A percentile compares a stretch with the other conserved stretches of the same genome.
These are phyloP conservation scores for Orchestes rusci DNA, from an alignment of 2,888 invertebrate genomes.

Conservation along the genomic window DNA sequence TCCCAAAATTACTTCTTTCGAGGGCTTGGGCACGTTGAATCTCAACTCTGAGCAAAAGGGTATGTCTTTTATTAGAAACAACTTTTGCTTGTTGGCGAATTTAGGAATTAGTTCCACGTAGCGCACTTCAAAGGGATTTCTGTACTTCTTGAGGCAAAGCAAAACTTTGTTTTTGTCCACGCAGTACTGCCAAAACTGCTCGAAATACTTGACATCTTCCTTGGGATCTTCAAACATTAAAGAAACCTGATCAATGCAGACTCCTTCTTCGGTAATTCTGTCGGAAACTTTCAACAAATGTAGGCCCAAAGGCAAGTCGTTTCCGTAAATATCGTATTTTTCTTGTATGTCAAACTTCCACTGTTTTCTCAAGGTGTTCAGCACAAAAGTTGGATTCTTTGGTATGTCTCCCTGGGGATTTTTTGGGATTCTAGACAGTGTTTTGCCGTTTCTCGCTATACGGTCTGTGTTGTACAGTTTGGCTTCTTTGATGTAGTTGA, in stretches of 20 bases:
- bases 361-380: neutral
- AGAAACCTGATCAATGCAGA: constrained; percentile 23
- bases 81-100: constrained; percentile 22
- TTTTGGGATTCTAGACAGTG: constrained; percentile 19
- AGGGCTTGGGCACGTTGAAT: neutral
- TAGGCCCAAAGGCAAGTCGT: constrained; percentile 26
- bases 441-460: constrained; percentile 27
- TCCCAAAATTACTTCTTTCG: no score
- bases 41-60: constrained; percentile 29
- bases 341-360: constrained; percentile 28
- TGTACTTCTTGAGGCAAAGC: constrained; percentile 32
- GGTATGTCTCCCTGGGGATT: constrained; percentile 4
- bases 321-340: constrained; percentile 21
- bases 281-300: constrained; percentile 31
- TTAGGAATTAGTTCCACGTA: constrained; percentile 32
- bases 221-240: constrained; percentile 29
- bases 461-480: constrained; percentile 25
- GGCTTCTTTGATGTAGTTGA: constrained; percentile 23
- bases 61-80: constrained; percentile 28
- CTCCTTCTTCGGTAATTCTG: constrained; percentile 28
- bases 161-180: constrained; percentile 33
- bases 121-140: constrained; percentile 23
- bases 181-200: constrained; percentile 36
- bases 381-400: constrained; percentile 1
- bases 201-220: constrained; percentile 30